Percentiles rank a stretch among this genome's conserved stretches.
Conservation (phyloP, 1,140 invertebrate species). For the Drosophila nebulosa region DNA sequence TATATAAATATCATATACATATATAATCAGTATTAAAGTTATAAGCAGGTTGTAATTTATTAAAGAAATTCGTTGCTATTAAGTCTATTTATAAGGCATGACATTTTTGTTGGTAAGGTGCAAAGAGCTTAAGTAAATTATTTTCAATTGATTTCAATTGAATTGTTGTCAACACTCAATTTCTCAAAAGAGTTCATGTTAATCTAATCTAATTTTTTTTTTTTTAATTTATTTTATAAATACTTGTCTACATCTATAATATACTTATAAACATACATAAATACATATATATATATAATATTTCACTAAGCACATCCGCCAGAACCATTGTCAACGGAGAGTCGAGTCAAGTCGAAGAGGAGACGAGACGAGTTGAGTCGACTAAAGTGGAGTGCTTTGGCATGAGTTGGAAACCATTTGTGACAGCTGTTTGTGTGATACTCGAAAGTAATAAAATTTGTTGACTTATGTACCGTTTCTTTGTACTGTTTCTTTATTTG, state of each 20-base stretch:
- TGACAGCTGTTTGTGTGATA: conserved; percentile 65
- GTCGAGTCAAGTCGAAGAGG: neutral
- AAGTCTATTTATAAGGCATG: conserved; percentile 68
- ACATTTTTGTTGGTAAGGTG: conserved; percentile 24
- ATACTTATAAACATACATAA: too few species aligned
- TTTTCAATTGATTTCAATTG: conserved; percentile 45
- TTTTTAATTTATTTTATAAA: conserved; percentile 50
- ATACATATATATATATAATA: conserved; percentile 34
- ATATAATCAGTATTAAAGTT: conserved; percentile 71
- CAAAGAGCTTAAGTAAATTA: conserved; percentile 61
- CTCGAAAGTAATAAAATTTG: conserved; percentile 30
- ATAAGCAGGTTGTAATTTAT: conserved; percentile 72
- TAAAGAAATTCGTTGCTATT: conserved; percentile 7
- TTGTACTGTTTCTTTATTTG: conserved; percentile 5
- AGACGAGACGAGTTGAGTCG: too few species aligned
- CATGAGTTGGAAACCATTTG: conserved; percentile 50
- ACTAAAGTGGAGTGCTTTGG: neutral
- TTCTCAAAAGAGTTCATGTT: conserved; percentile 22
- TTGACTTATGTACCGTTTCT: conserved; percentile 23
- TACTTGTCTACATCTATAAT: conserved; percentile 20
- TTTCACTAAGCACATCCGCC: conserved; percentile 7
- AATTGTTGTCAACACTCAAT: conserved; percentile 36
- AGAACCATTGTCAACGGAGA: conserved; percentile 26
- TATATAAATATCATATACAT: neutral
- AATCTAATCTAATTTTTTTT: conserved; percentile 52